Percentiles rank a stretch among this genome's conserved stretches.
phyloP scores from a whole-genome alignment of 1,140 invertebrate genomes.

The Lepeophtheirus salmonis region DNA sequence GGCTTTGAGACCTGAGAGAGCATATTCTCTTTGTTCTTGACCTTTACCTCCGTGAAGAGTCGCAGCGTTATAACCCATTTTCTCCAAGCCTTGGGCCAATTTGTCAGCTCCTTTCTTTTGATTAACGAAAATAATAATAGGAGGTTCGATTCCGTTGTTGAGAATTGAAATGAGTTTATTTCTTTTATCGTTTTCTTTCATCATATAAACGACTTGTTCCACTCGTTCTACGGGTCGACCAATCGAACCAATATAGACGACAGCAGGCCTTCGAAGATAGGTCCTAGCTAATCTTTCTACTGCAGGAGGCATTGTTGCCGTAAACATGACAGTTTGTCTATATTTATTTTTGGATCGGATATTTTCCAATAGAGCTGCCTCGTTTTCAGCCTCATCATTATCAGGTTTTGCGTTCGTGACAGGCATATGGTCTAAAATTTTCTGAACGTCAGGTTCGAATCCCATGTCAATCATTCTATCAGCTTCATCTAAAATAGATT shows the following conservation, averaged over 20 bases:
- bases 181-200: constrained; percentile 81
- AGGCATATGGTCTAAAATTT: constrained; percentile 95
- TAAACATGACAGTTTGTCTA: constrained; percentile 98
- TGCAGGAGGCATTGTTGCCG: constrained; percentile 96
- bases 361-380: constrained; percentile 61
- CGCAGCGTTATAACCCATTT: constrained; percentile 86
- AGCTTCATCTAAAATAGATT: constrained; percentile 81
- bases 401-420: constrained; percentile 97
- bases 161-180: constrained; percentile 70
- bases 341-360: constrained; percentile 96
- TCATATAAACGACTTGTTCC: constrained; percentile 92
- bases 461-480: constrained; percentile 99
- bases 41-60: constrained; percentile 98
- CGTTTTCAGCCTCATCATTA: constrained; percentile 93
- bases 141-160: constrained; percentile 56
- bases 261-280: constrained; percentile 82
- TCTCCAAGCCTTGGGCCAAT: constrained; percentile 85
- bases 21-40: constrained; percentile 97
- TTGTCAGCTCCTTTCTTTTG: constrained; percentile 99
- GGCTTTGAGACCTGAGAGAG: constrained; percentile 79
- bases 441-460: constrained; percentile 63
- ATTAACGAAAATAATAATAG: constrained; percentile 98
- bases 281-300: constrained; percentile 87
- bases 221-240: constrained; percentile 94
- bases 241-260: constrained; percentile 95